Percentiles rank a stretch among this genome's conserved stretches.
Evolutionary conservation across 2,797 vertebrate genomes (phyloP).

Genomic region (Melanotaenia nigrans): DNA sequence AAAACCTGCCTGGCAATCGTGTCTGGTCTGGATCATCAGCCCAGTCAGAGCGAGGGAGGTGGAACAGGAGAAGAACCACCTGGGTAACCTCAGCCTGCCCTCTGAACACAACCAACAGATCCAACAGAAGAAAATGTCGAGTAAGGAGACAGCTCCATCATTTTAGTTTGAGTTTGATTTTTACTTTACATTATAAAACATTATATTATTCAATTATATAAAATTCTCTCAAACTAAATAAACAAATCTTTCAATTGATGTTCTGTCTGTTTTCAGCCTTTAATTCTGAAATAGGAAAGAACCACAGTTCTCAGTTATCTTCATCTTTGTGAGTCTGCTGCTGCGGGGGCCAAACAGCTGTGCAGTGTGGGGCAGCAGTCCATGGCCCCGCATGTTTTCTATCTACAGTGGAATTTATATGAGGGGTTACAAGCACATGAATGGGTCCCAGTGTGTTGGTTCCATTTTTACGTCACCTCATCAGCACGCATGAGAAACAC

Average conservation of each 20-base stretch:
- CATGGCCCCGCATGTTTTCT: slow-evolving; percentile 72
- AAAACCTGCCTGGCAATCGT: slow-evolving; percentile 52
- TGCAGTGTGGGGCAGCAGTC: slow-evolving; percentile 59
- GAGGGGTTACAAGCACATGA: slow-evolving; percentile 77
- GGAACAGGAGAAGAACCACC: slow-evolving; percentile 75
- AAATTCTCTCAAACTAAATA: not conserved
- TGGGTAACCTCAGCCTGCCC: slow-evolving; percentile 68
- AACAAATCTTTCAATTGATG: not conserved
- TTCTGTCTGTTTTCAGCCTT: not conserved
- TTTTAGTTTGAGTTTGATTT: slow-evolving; percentile 1
- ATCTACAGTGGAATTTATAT: slow-evolving; percentile 82
- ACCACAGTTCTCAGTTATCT: slow-evolving; percentile 15
- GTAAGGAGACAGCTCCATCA: slow-evolving; percentile 25
- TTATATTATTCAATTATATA: not conserved
- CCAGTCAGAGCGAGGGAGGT: slow-evolving; percentile 58
- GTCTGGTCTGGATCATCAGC: slow-evolving; percentile 71
- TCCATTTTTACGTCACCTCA: slow-evolving; percentile 73
- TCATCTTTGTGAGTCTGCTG: slow-evolving; percentile 19
- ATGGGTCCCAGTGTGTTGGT: slow-evolving; percentile 75
- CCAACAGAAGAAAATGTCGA: slow-evolving; percentile 24
- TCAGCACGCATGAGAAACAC: slow-evolving; percentile 56
- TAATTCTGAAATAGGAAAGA: slow-evolving; percentile 1
- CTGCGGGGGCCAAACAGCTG: slow-evolving; percentile 69
- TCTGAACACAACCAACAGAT: slow-evolving; percentile 50
- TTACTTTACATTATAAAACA: not conserved